A percentile compares a stretch with the other conserved stretches of the same genome.
Evolutionary conservation across 1,140 invertebrate genomes (phyloP).

Genomic region (Metaphire vulgaris): DNA sequence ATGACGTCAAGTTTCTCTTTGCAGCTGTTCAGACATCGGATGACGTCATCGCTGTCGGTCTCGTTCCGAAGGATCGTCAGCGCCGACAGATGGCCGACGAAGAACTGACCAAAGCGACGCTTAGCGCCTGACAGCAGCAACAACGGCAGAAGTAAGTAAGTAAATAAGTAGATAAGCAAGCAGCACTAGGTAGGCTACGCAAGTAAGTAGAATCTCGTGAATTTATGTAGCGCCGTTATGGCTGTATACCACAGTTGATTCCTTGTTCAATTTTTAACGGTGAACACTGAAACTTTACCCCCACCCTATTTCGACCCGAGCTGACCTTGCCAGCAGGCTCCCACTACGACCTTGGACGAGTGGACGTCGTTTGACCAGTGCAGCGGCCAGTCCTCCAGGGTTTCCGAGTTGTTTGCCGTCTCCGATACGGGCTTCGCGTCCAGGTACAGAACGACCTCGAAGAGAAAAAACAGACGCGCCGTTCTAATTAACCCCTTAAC

Average conservation of each 20-base stretch:
- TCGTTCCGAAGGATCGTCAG: conserved; percentile 71
- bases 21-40: conserved; percentile 76
- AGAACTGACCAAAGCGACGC: conserved; percentile 76
- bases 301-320: too few relatives aligned
- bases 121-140: conserved; percentile 62
- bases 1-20: conserved; percentile 76
- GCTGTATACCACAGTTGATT: too few relatives aligned
- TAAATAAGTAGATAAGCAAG: too few relatives aligned
- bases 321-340: conserved; percentile 98
- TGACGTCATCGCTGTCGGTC: conserved; percentile 70
- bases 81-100: conserved; percentile 79
- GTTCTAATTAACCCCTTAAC: too few relatives aligned
- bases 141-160: too few relatives aligned
- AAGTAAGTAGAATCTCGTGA: too few relatives aligned
- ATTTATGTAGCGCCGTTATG: too few relatives aligned
- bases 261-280: too few relatives aligned
- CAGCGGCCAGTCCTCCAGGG: conserved; percentile 99
- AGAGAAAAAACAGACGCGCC: too few relatives aligned
- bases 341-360: conserved; percentile 79
- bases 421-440: conserved; percentile 79
- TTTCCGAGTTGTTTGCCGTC: conserved; percentile 82
- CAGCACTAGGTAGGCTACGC: too few relatives aligned
- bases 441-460: conserved; percentile 68
- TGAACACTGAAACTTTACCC: too few relatives aligned
- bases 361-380: conserved; percentile 73